Conservation (phyloP, 2,797 vertebrate species). For the Gymnothorax reevesii region DNA sequence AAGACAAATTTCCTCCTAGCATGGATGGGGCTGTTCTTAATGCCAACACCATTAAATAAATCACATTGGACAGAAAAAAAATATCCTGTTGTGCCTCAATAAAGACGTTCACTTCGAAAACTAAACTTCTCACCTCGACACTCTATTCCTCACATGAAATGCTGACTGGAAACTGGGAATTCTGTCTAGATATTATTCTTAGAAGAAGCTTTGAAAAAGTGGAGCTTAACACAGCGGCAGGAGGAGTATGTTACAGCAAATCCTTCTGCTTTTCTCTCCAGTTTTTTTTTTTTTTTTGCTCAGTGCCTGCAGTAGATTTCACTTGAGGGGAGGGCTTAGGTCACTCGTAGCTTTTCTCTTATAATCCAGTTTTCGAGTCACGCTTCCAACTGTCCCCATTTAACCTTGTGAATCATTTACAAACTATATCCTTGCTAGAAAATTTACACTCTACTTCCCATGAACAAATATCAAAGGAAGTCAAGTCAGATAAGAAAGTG, state of each 20-base stretch:
- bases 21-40: background rate
- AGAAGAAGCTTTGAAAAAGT: conserved; percentile 2
- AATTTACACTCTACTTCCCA: background rate
- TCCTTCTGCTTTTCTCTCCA: background rate
- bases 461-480: conserved; percentile 14
- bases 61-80: background rate
- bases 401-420: conserved; percentile 14
- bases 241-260: background rate
- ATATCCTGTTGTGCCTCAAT: background rate
- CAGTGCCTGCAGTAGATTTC: background rate
- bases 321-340: background rate
- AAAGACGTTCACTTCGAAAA: conserved; percentile 20
- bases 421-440: background rate
- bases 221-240: background rate
- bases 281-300: conserved; percentile 5
- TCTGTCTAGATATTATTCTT: conserved; percentile 16
- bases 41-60: background rate
- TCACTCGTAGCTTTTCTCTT: conserved; percentile 1
- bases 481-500: background rate
- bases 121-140: conserved; percentile 14
- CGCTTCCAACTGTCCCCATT: conserved; percentile 16
- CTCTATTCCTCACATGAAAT: background rate
- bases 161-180: background rate
- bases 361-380: conserved; percentile 18
- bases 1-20: background rate